Base-by-base conservation (phyloP, 2,113 vertebrate genomes). In the Todiramphus chloris region DNA sequence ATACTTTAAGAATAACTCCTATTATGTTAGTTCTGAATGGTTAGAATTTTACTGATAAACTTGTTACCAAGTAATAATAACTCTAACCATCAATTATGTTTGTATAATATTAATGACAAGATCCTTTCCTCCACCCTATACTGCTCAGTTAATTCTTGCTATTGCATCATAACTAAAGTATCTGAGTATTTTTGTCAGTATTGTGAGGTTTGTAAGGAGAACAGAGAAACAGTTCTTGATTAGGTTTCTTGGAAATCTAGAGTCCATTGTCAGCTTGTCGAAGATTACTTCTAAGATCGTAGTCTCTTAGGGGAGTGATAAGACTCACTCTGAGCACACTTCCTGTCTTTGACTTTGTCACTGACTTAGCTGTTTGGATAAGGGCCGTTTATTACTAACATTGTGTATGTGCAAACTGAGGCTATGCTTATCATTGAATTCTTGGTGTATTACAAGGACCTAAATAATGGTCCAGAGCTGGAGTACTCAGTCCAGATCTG, bases 231-330 rank as follows among this genome's bases (percentile, higher is more conserved):
- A 53, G 35, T 35, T 15, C 48, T 75, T 96, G 78, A 90, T 90
- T 88, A 93, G 56, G 37, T n/a, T 95, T 94, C 93, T 89, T 96
- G 95, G 94, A 93, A 93, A 89, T 82, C 58, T 82, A 50, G 58
- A 44, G 66, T 96, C 7, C 1, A 51, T 92, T 77, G 35, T 90
- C 51, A 27, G 64, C 33, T 89, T 95, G 70, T 80, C 90, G 90
- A 31, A 83, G 67, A 16, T 12, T 74, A 84, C 27, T 84, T 80
- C 6, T 75, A 46, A 88, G 83, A 93, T 55, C 1, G 0, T 67
- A 23, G 59, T 91, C 79, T 90, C 69, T 72, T 37, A 81, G 23
- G 76, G 51, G 66, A 53, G 23, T 73, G 86, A 87, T 91, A 89
- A 94, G 67, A 31, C 33, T 82, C 51, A 28, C 39, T 39, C 35